A percentile compares a stretch with the other conserved stretches of the same genome.
Evolutionary conservation across 1,140 invertebrate species (phyloP).

Genomic region (Drosophila cardini): DNA sequence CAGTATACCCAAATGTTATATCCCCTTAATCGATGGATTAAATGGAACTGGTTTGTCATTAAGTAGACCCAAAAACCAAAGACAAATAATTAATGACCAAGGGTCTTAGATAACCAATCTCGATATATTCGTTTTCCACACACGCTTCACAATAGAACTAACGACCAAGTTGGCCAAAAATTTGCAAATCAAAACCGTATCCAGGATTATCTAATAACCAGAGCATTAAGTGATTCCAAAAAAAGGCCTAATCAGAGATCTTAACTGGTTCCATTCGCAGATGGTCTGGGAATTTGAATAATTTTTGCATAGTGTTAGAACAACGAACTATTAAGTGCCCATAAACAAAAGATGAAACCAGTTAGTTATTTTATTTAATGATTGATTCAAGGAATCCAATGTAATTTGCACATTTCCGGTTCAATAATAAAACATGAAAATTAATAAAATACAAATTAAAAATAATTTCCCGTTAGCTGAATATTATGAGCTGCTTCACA

Average conservation of each 20-base stretch:
- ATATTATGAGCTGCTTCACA: conserved; percentile 12
- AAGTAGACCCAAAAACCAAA: conserved; percentile 4
- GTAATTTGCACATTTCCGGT: conserved; percentile 28
- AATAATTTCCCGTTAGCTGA: conserved; percentile 20
- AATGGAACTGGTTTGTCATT: conserved; percentile 30
- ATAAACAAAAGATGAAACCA: conserved; percentile 18
- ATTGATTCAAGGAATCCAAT: neutral
- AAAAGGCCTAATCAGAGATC: neutral
- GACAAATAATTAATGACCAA: conserved; percentile 13
- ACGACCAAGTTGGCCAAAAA: neutral
- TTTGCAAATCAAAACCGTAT: neutral
- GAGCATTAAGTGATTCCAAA: neutral
- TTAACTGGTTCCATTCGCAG: conserved; percentile 18
- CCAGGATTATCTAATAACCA: conserved; percentile 8
- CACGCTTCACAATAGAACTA: neutral
- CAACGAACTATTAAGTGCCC: conserved; percentile 21
- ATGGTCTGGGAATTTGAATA: conserved; percentile 5
- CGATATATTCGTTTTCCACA: neutral
- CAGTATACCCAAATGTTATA: conserved; percentile 23
- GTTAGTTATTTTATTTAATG: neutral
- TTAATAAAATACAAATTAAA: neutral
- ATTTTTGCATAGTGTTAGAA: conserved; percentile 8
- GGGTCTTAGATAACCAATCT: conserved; percentile 7
- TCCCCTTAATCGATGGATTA: neutral
- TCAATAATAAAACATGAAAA: neutral